Percentiles rank a stretch among this genome's conserved stretches.
Conservation (phyloP, 2,888 invertebrate species). For the Drosophila sordidapex region DNA sequence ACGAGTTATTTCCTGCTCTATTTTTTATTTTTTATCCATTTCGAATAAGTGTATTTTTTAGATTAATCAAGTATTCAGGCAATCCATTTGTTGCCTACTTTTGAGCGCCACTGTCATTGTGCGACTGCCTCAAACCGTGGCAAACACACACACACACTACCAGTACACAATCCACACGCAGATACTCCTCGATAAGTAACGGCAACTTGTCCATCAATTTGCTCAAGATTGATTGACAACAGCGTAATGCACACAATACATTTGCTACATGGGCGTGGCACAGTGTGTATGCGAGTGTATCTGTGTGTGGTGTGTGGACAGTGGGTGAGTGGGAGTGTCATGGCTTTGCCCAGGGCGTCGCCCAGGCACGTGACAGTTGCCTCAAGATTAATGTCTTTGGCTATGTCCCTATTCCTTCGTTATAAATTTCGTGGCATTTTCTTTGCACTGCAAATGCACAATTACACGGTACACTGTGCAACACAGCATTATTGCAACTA, state of each 20-base stretch:
- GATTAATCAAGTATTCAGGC: conserved; percentile 56
- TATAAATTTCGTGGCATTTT: conserved; percentile 60
- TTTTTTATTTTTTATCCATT: conserved; percentile 25
- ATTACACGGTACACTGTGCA: conserved; percentile 43
- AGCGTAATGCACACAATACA: conserved; percentile 79
- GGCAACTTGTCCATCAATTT: conserved; percentile 81
- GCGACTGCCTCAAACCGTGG: conserved; percentile 26
- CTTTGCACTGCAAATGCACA: conserved; percentile 52
- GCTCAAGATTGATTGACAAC: conserved; percentile 80
- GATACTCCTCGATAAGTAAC: conserved; percentile 47
- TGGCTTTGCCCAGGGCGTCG: conserved; percentile 23
- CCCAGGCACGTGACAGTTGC: conserved; percentile 67
- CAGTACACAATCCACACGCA: neutral
- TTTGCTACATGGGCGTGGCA: conserved; percentile 42
- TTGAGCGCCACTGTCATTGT: conserved; percentile 36
- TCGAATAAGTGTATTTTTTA: conserved; percentile 60
- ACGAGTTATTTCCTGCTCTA: neutral
- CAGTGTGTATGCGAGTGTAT: conserved; percentile 5
- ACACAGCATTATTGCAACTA: conserved; percentile 17
- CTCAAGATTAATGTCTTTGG: conserved; percentile 74
- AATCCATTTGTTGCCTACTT: conserved; percentile 63
- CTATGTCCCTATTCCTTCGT: conserved; percentile 57
- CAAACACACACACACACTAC: conserved; percentile 17
- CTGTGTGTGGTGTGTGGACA: neutral
- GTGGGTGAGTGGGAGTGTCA: conserved; percentile 10